Evolutionary conservation across 64 coral and sea anemone genomes (phyloP), one percentile per base, ranked within the genome.

Genomic region (Actinia equina): DNA sequence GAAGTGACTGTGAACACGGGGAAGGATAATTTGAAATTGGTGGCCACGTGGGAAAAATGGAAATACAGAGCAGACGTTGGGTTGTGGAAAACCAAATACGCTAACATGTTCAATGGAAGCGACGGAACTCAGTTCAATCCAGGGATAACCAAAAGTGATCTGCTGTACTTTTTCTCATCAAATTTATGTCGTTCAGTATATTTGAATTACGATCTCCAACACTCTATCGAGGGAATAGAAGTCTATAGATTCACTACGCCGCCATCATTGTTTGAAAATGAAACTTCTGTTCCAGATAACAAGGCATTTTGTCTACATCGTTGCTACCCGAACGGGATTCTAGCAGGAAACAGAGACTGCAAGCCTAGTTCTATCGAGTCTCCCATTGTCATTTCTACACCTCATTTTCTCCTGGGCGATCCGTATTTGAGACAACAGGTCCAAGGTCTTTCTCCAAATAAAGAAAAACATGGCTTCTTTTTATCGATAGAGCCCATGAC

Each of bases 401-500:
- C 95, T 23, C 95, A 98, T 71, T 98, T 98, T 74, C 92, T 93
- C 65, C 89, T 88, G 30, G 95, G 95, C 2, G 95, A 93, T 86
- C 91, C 88, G 10, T 49, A 52, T 7, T 82, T 98, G 42, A 74
- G 89, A 3, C 78, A 86, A 18, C 79, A 60, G 55, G 88, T 93
- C 20, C 15, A 57, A 92, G 95, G 95, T 11, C 37, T 98, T 16
- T 59, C 61, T 22, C 95, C 95, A 77, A 82, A 91, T 16, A 81
- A 85, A 43, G 83, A 93, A 54, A 53, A 91, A 86, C 95, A 98
- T 56, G 88, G 78, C 11, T 64, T 89, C 7, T 93, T 88, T 49
- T 78, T 98, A 80, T 88, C 88, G 16, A 85, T 98, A 23, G 91
- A 93, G 42, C 88, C 91, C 9, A 79, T 80, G 71, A 88, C 87